Evolutionary conservation across 1,140 invertebrate genomes (phyloP), one percentile per base, ranked within the genome.

Genomic region (Odontomachus brunneus): DNA sequence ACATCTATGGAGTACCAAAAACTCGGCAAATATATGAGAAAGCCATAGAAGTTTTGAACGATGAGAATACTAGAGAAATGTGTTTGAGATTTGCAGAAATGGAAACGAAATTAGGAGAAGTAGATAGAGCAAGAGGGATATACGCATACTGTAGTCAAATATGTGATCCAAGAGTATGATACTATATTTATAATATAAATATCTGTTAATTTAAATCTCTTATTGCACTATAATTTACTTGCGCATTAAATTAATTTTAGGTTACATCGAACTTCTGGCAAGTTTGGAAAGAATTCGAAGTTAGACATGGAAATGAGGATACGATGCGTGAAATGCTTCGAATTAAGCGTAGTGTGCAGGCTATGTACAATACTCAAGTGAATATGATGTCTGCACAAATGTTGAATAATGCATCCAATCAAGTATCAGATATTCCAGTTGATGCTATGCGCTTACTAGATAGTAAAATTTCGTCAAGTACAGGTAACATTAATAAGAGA

Each of bases 231-330:
- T 19, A 38, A 19, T 15, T 19, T 7, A 57, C 38, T 63, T 62
- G 66, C 53, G 0, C 24, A 15, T 51, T 65, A 49, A 51, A 74
- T 73, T 62, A 7, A 19, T 33, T 74, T 22, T 78, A 97, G 96
- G 97, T 98, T 1, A 98, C 99, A 11, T 95, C 96, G 5, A 96
- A 97, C 49, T 99, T 99, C 92, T 99, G 99, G 99, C 97, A 98
- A 92, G 97, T 97, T 9, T 99, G 99, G 99, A 99, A 99, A 94
- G 98, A 99, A 89, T 99, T 99, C 95, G 99, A 99, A 95, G 98
- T 99, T 51, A 96, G 97, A 63, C 99, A 99, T 95, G 99, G 99
- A n/a, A 99, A 99, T 95, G 99, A 99, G 94, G 99, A 99, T 90
- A 99, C 99, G 0, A 98, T 99, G 96, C 95, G 99, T 66, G 99